These are phyloP conservation scores for Rousettus leschenaultii DNA, from an alignment of 2,113 vertebrate species.

Conservation along the genomic window DNA sequence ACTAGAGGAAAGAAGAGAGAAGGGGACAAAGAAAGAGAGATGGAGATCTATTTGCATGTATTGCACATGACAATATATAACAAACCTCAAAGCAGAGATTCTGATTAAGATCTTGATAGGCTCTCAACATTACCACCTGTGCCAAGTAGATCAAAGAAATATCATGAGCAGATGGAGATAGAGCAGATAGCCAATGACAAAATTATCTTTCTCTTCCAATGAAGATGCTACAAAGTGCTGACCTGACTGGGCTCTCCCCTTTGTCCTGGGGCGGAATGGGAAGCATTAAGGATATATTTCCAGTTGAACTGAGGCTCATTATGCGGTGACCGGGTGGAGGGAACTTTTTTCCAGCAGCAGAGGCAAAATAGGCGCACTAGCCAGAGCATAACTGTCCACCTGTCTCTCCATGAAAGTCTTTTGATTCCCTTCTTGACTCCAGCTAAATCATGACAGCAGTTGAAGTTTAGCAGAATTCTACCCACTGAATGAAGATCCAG, in stretches of 20 bases:
- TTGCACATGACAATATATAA: not conserved
- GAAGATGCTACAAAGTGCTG: conserved; percentile 79
- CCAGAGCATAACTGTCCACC: conserved; percentile 76
- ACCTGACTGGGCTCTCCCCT: conserved; percentile 83
- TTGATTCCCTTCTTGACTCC: conserved; percentile 70
- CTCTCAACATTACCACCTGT: conserved; percentile 53
- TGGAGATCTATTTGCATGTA: not conserved
- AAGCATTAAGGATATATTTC: conserved; percentile 85
- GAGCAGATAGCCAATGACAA: conserved; percentile 72
- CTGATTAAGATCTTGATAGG: conserved; percentile 45
- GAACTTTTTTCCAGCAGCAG: conserved; percentile 85
- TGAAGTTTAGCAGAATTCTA: conserved; percentile 50
- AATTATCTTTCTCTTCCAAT: conserved; percentile 81
- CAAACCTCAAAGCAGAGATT: conserved; percentile 41
- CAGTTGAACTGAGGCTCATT: conserved; percentile 85
- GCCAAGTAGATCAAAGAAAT: conserved; percentile 42
- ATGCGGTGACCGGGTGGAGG: conserved; percentile 80
- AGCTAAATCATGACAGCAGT: conserved; percentile 53
- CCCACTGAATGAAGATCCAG: not conserved
- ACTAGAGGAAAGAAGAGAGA: not conserved
- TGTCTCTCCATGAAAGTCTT: conserved; percentile 74
- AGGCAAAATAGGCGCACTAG: conserved; percentile 80
- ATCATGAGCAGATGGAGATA: conserved; percentile 37
- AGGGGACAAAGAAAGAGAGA: not conserved
- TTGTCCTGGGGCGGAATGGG: conserved; percentile 85